Evolutionary conservation across 35 echinoderm and acorn worm genomes (phyloP).

Genomic region (Stichopus chloronotus): DNA sequence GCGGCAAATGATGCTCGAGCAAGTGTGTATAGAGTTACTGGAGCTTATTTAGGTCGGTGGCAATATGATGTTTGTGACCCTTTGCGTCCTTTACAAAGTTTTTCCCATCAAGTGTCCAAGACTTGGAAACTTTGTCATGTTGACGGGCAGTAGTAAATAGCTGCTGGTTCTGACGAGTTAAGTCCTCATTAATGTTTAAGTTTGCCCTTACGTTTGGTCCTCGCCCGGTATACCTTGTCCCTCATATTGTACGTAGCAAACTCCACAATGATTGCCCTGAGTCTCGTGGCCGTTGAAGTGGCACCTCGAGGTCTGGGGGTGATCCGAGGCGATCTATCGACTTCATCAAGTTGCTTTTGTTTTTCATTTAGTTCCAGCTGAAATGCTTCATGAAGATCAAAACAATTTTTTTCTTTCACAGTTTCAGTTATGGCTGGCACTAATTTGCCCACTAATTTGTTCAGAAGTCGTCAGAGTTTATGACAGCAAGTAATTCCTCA

Average conservation of each 20-base stretch:
- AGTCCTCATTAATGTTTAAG: neutral
- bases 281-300: no score
- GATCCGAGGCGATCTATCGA: no score
- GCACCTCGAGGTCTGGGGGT: no score
- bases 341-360: no score
- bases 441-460: conserved; percentile 12
- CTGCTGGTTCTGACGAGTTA: conserved; percentile 13
- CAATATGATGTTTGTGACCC: neutral
- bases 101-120: conserved; percentile 15
- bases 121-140: neutral
- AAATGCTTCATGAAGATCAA: no score
- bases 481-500: no score
- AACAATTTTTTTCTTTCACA: no score
- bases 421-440: conserved; percentile 20
- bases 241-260: no score
- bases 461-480: no score
- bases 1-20: neutral
- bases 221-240: no score
- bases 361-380: no score
- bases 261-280: no score
- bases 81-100: conserved; percentile 5
- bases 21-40: conserved; percentile 2
- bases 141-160: neutral
- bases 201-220: neutral
- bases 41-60: conserved; percentile 1